phyloP scores from a whole-genome alignment of 2,888 invertebrate species.

The Brachypalpus laphriformis region DNA sequence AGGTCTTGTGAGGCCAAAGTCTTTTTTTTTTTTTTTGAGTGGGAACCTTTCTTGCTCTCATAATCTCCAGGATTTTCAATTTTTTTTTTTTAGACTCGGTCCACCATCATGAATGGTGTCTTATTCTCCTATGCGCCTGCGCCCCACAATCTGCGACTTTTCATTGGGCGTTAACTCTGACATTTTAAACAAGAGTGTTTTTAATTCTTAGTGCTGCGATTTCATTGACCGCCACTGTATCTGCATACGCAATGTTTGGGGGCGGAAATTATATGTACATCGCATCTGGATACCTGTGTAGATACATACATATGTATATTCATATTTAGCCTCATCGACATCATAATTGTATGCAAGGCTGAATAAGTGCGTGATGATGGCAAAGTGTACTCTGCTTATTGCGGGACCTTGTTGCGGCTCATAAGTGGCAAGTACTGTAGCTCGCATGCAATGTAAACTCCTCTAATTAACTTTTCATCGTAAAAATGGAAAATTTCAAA shows the following conservation, averaged over 20 bases:
- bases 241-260: constrained; percentile 6
- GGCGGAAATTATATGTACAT: not conserved
- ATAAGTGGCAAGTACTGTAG: constrained; percentile 50
- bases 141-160: too few species aligned
- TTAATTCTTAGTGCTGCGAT: too few species aligned
- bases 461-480: constrained; percentile 70
- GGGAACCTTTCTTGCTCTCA: not conserved
- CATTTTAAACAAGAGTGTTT: too few species aligned
- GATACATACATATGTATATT: too few species aligned
- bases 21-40: not conserved
- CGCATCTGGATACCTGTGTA: not conserved
- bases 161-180: too few species aligned
- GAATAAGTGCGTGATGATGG: constrained; percentile 67
- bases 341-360: constrained; percentile 64
- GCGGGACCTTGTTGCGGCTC: constrained; percentile 63
- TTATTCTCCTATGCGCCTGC: too few species aligned
- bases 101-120: too few species aligned
- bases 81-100: not conserved
- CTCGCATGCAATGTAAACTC: constrained; percentile 70
- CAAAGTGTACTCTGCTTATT: constrained; percentile 35
- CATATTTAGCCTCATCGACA: constrained; percentile 28
- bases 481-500: constrained; percentile 53
- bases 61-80: not conserved
- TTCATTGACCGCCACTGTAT: too few species aligned
- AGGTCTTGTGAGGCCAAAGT: not conserved